phyloP scores from a whole-genome alignment of 2,888 invertebrate genomes.

The Andrena bucephala region DNA sequence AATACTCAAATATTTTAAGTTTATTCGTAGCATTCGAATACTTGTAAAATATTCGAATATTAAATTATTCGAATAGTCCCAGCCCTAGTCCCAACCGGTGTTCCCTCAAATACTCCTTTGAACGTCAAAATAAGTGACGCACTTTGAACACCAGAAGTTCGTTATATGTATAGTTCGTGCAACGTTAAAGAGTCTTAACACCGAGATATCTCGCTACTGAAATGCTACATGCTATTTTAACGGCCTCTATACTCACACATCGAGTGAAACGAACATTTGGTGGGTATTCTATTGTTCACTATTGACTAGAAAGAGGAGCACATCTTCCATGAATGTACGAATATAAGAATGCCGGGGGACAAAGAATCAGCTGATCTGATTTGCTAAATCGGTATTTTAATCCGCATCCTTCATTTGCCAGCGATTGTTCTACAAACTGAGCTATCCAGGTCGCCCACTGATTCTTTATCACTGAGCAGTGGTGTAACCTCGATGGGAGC shows the following conservation, averaged over 20 bases:
- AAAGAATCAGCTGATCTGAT: slow-evolving; percentile 33
- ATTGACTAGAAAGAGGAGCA: slow-evolving; percentile 19
- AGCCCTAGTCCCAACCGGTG: too few species aligned
- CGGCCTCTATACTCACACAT: not conserved
- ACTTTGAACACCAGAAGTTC: not conserved
- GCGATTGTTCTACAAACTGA: slow-evolving; percentile 29
- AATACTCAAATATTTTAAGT: too few species aligned
- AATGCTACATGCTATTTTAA: not conserved
- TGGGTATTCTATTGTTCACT: slow-evolving; percentile 4
- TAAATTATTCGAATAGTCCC: too few species aligned
- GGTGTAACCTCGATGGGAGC: slow-evolving; percentile 6
- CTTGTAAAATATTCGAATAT: too few species aligned
- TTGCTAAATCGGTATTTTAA: slow-evolving; percentile 15
- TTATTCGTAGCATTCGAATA: too few species aligned
- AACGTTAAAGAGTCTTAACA: too few species aligned
- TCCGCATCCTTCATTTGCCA: slow-evolving; percentile 23
- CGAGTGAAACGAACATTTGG: slow-evolving; percentile 6
- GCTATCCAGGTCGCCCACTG: slow-evolving; percentile 32
- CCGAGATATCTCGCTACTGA: not conserved
- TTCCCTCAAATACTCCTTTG: too few species aligned
- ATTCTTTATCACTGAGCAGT: slow-evolving; percentile 24
- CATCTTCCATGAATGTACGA: not conserved
- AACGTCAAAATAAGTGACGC: not conserved
- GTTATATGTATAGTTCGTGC: too few species aligned
- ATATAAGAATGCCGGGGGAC: not conserved